Evolutionary conservation across 2,113 vertebrate species (phyloP).

Genomic region (Limnothrissa miodon): DNA sequence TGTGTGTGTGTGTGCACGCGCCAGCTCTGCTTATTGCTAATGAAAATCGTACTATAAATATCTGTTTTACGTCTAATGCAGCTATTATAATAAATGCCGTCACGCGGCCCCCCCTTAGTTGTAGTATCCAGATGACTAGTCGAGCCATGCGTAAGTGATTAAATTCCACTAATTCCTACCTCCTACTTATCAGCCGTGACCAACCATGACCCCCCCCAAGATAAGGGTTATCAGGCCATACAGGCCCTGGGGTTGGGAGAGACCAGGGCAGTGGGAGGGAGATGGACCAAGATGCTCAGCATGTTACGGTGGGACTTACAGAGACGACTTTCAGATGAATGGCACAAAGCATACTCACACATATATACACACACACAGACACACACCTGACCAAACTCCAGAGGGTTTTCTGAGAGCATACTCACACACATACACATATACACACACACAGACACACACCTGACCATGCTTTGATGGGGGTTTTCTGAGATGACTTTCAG

Average conservation of each 20-base stretch:
- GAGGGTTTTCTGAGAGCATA: too few relatives aligned
- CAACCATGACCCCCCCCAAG: not conserved
- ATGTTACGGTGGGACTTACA: not conserved
- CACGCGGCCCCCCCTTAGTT: not conserved
- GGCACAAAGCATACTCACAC: too few relatives aligned
- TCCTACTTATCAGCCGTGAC: not conserved
- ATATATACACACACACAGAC: too few relatives aligned
- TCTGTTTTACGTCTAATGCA: not conserved
- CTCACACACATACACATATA: too few relatives aligned
- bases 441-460: too few relatives aligned
- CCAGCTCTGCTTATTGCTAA: not conserved
- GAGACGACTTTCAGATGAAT: not conserved
- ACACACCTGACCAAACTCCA: too few relatives aligned
- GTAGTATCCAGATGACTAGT: too few relatives aligned
- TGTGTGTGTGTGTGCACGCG: not conserved
- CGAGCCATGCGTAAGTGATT: not conserved
- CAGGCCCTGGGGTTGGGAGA: not conserved
- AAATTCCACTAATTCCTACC: not conserved
- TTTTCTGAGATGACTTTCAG: too few relatives aligned
- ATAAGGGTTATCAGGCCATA: not conserved
- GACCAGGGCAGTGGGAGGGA: not conserved
- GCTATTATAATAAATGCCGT: not conserved
- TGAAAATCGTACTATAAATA: not conserved
- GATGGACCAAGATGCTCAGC: not conserved
- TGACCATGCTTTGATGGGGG: too few relatives aligned